Percentiles rank a stretch among this genome's conserved stretches.
These are phyloP conservation scores for Bostrychus sinensis DNA, from an alignment of 2,113 vertebrate species.

Conservation along the genomic window DNA sequence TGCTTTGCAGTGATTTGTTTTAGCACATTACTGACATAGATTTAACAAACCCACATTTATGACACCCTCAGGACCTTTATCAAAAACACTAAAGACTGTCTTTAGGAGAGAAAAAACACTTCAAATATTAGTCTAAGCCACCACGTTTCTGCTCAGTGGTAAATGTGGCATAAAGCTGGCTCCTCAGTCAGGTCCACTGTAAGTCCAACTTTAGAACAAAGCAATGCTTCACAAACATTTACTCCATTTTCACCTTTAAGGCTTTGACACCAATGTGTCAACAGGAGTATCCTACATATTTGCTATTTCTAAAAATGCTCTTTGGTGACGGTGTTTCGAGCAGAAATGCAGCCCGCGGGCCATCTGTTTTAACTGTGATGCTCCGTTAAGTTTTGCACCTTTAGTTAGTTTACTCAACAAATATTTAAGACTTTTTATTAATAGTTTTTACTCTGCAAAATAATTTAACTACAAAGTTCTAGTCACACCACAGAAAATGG, in stretches of 20 bases:
- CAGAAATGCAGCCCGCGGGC: slow-evolving; percentile 32
- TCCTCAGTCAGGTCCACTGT: neutral
- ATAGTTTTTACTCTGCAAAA: neutral
- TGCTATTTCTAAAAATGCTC: slow-evolving; percentile 43
- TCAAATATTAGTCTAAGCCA: slow-evolving; percentile 52
- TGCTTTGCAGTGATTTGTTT: slow-evolving; percentile 27
- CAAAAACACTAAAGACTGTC: slow-evolving; percentile 51
- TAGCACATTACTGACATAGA: slow-evolving; percentile 14
- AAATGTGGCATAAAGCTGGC: slow-evolving; percentile 30
- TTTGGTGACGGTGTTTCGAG: slow-evolving; percentile 5
- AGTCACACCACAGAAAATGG: no score
- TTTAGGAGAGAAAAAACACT: slow-evolving; percentile 9
- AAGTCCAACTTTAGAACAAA: slow-evolving; percentile 31
- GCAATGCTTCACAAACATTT: neutral
- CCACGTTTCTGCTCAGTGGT: slow-evolving; percentile 31
- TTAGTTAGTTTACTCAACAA: slow-evolving; percentile 17
- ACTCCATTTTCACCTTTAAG: slow-evolving; percentile 29
- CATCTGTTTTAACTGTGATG: slow-evolving; percentile 42
- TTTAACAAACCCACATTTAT: slow-evolving; percentile 47
- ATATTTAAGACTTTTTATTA: neutral
- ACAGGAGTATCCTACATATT: slow-evolving; percentile 18
- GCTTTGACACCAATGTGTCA: slow-evolving; percentile 36
- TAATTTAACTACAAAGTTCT: no score
- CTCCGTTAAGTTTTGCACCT: slow-evolving; percentile 14
- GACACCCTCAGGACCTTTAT: slow-evolving; percentile 38